Conservation (phyloP, 2,797 vertebrate species). For the Rhynchonycteris naso region DNA sequence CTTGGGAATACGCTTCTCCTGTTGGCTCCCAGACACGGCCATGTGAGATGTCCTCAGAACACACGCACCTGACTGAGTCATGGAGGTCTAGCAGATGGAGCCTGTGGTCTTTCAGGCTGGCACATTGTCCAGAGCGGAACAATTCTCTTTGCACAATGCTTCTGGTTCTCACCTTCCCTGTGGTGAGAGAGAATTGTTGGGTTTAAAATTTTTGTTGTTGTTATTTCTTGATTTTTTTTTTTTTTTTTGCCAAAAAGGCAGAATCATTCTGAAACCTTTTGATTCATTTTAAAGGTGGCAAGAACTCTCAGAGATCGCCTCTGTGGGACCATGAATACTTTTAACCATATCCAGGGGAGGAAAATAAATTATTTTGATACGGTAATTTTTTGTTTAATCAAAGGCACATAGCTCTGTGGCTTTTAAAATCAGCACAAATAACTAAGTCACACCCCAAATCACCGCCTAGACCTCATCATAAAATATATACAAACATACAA, state of each 20-base stretch:
- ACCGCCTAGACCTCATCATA: not conserved
- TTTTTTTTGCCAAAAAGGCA: not conserved
- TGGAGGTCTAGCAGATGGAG: not conserved
- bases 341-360: not conserved
- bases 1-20: not conserved
- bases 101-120: not conserved
- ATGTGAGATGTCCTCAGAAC: not conserved
- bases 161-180: slow-evolving; percentile 7
- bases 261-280: not conserved
- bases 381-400: not conserved
- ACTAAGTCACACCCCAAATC: not conserved
- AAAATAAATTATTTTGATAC: slow-evolving; percentile 36
- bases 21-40: not conserved
- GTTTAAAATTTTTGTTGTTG: not conserved
- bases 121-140: not conserved
- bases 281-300: not conserved
- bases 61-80: not conserved
- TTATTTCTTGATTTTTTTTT: not conserved
- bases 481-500: not conserved
- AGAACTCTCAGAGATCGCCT: not conserved
- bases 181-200: slow-evolving; percentile 4
- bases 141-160: not conserved
- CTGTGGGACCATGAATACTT: not conserved
- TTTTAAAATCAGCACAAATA: slow-evolving; percentile 33
- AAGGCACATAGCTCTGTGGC: not conserved